Conservation (phyloP, 92 coral and sea anemone genomes). For the Nematostella vectensis region DNA sequence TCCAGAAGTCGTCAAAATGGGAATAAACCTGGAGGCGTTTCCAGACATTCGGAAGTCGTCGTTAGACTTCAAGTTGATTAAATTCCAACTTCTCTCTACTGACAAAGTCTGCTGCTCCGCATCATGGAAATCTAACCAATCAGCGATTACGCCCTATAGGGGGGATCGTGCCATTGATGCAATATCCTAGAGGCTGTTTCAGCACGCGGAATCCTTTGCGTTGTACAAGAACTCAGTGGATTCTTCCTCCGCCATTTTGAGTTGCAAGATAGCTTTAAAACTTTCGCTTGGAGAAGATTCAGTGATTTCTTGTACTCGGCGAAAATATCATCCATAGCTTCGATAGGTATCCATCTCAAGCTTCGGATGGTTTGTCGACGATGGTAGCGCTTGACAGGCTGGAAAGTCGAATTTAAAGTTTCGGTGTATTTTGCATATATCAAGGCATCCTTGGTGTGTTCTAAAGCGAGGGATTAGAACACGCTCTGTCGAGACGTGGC, state of each 20-base stretch:
- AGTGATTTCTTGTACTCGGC: conserved; percentile 22
- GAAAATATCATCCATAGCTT: conserved; percentile 47
- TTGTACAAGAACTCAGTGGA: conserved; percentile 86
- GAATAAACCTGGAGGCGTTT: no score
- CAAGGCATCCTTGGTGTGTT: conserved; percentile 90
- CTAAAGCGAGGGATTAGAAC: conserved; percentile 97
- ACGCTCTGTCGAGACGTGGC: conserved; percentile 99
- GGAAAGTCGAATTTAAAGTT: conserved; percentile 48
- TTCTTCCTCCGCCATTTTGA: conserved; percentile 92
- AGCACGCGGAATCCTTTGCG: conserved; percentile 89
- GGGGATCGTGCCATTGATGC: conserved; percentile 80
- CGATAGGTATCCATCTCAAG: conserved; percentile 46
- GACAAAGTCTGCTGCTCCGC: conserved; percentile 57
- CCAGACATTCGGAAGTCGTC: no score
- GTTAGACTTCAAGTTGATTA: conserved; percentile 36
- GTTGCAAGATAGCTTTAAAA: conserved; percentile 57
- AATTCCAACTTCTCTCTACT: conserved; percentile 48
- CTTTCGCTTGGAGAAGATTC: conserved; percentile 54
- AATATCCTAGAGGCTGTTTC: conserved; percentile 68
- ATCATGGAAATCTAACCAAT: conserved; percentile 71
- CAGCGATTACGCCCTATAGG: conserved; percentile 55
- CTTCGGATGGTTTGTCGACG: conserved; percentile 10
- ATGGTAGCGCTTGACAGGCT: conserved; percentile 16
- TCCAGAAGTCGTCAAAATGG: no score
- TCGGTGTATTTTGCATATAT: conserved; percentile 90